A percentile compares a stretch with the other conserved stretches of the same genome.
Evolutionary conservation across 2,113 vertebrate genomes (phyloP).

Genomic region (Heterotis niloticus): DNA sequence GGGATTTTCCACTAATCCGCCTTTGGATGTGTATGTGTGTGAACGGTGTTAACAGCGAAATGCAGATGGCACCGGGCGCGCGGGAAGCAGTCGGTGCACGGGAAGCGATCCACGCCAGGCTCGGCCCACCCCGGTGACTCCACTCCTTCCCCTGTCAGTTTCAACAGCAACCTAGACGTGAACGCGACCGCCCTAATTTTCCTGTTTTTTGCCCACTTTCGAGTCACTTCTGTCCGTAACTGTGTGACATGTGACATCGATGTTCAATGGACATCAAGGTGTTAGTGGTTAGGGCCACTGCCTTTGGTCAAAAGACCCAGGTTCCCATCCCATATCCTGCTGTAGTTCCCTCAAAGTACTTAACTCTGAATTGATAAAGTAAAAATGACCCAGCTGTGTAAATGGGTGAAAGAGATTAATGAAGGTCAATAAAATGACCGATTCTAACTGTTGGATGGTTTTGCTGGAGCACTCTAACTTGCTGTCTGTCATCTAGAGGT

Average conservation of each 20-base stretch:
- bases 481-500: too few species aligned
- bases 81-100: conserved; percentile 52
- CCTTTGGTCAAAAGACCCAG: neutral
- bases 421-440: too few species aligned
- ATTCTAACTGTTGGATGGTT: too few species aligned
- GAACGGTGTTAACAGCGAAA: conserved; percentile 74
- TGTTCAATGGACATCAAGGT: neutral
- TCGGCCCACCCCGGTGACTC: conserved; percentile 40
- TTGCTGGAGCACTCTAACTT: too few species aligned
- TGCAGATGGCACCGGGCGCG: conserved; percentile 68
- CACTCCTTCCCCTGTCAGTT: conserved; percentile 46
- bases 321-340: neutral
- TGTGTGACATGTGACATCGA: neutral
- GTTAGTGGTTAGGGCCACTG: neutral
- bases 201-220: neutral
- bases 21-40: conserved; percentile 65
- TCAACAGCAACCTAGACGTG: neutral
- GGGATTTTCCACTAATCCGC: conserved; percentile 73
- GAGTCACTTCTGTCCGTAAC: neutral
- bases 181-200: neutral
- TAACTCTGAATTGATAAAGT: neutral
- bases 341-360: neutral
- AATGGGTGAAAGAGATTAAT: neutral
- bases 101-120: conserved; percentile 45
- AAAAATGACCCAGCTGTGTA: neutral